These are phyloP conservation scores for Scylla paramamosain DNA, from an alignment of 1,140 invertebrate genomes.

Conservation along the genomic window DNA sequence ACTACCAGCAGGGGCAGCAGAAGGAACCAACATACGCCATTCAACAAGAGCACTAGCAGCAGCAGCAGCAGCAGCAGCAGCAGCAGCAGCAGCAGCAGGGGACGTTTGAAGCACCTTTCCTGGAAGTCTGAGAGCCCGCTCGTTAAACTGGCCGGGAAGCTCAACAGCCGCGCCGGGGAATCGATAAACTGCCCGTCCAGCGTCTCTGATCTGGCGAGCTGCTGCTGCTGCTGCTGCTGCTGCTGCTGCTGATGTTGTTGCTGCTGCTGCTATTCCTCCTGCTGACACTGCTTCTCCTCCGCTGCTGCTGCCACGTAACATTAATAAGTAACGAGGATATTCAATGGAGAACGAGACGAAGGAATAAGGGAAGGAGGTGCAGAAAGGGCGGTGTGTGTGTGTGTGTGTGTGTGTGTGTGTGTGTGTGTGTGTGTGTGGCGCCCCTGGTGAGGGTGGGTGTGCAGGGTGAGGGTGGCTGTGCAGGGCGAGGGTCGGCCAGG, in stretches of 20 bases:
- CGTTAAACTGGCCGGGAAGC: constrained; percentile 58
- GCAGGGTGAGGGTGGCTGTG: not conserved
- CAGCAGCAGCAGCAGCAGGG: constrained; percentile 42
- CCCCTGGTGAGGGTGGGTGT: not conserved
- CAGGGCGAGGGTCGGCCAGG: not conserved
- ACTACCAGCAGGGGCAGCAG: not conserved
- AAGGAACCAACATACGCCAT: not conserved
- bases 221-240: not conserved
- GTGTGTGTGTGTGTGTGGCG: not conserved
- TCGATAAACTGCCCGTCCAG: constrained; percentile 50
- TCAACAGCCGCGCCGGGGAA: constrained; percentile 56
- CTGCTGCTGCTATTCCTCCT: not conserved
- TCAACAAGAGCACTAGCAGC: not conserved
- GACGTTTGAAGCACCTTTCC: constrained; percentile 55
- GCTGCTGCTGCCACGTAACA: not conserved
- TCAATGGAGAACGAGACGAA: not conserved
- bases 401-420: not conserved
- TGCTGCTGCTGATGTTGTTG: not conserved
- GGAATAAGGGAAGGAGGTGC: not conserved
- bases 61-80: not conserved
- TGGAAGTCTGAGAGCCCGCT: constrained; percentile 59
- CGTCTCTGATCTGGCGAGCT: constrained; percentile 45
- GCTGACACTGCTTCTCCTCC: not conserved
- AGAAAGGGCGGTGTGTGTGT: not conserved
- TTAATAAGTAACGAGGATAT: not conserved